Evolutionary conservation across 1,140 invertebrate species (phyloP), one percentile per base, ranked within the genome.

Genomic region (Pteromalus puparum): DNA sequence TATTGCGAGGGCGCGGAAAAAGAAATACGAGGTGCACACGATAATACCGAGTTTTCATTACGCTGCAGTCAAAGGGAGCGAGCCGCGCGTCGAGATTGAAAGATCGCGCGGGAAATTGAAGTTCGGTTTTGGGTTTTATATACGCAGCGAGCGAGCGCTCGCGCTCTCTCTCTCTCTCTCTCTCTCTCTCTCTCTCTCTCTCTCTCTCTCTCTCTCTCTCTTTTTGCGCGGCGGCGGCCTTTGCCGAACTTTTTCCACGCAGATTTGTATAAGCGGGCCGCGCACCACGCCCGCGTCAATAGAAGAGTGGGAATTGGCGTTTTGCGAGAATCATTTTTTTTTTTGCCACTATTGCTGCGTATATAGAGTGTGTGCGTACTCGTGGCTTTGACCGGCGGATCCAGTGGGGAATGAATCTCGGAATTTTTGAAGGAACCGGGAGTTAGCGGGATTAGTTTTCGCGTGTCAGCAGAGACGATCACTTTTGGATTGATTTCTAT

Each of bases 11-110:
- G 18, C 13, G 53, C 2, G 38, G 74, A 30, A 48, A 61, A 81
- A 73, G 46, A 61, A 81, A 81, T 34, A 61, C 78, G 42, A 28
- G 73, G 72, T 42, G 81, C 73, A 74, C 46, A 83, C 26, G 75
- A 78, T 83, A 72, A 30, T 70, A 70, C 74, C 67, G 65, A 84
- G 82, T 84, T 84, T 84, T 84, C 82, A 84, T 84, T 79, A 79
- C 82, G 76, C 79, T 74, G 42, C 82, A 84, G 82, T 79, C 68
- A 84, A 79, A 84, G 70, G 76, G 76, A 80, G 53, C 13, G n/a
- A 38, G 61, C 13, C 24, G n/a, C 21, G 1, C 10, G 73, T n/a
- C 34, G 34, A 74, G 65, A 83, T 73, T 81, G 79, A 81, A 81
- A 76, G 73, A 76, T 83, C 72, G 82, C 26, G 34, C 46, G 38